These are phyloP conservation scores for Gisinianus flammeolus DNA, from an alignment of 2,888 invertebrate species.

Conservation along the genomic window DNA sequence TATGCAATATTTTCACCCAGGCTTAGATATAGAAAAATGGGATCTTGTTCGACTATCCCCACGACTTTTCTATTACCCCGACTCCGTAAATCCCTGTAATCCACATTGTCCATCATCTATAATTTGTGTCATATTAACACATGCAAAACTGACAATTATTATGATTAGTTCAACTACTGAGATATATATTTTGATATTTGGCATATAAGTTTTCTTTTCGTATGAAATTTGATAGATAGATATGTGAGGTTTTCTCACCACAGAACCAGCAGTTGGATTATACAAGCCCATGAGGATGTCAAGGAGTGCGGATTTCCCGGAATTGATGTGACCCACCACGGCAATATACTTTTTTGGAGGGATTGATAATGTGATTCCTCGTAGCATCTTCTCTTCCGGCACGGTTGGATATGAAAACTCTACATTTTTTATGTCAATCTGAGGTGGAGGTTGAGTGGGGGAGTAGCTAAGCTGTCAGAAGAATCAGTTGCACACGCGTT, in stretches of 20 bases:
- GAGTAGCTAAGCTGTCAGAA: neutral
- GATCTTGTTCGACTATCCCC: neutral
- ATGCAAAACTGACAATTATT: too few species aligned
- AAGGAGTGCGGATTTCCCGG: neutral
- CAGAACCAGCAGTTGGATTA: neutral
- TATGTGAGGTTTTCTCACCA: neutral
- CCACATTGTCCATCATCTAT: neutral
- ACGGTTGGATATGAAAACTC: neutral
- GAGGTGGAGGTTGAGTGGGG: neutral
- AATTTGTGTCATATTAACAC: neutral
- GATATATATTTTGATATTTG: too few species aligned
- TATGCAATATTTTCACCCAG: slow-evolving; percentile 85
- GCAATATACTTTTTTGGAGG: neutral
- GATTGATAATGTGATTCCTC: neutral
- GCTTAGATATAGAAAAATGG: neutral
- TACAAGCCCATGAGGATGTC: neutral
- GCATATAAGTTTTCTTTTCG: too few species aligned
- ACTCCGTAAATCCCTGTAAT: neutral
- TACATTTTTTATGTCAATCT: neutral
- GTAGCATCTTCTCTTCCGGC: neutral
- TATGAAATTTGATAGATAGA: neutral
- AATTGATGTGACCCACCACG: neutral
- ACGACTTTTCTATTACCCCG: neutral
- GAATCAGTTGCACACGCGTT: too few species aligned
- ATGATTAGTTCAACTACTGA: too few species aligned